phyloP scores from a whole-genome alignment of 2,113 vertebrate genomes.

The Pluvianellus socialis region DNA sequence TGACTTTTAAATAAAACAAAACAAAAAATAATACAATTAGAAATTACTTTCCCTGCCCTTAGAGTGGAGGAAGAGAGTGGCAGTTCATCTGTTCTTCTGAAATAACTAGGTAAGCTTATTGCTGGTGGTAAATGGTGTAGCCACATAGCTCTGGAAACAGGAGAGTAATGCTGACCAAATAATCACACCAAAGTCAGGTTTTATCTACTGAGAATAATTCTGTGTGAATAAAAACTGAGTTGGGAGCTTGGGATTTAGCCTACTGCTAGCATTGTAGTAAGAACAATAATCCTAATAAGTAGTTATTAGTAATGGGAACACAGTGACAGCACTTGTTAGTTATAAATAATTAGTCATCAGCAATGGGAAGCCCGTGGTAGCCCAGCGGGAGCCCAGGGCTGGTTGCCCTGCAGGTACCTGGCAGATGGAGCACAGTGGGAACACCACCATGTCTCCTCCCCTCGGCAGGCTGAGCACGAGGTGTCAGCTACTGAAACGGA shows the following conservation, averaged over 20 bases:
- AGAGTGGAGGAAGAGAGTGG: not conserved
- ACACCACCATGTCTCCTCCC: accelerated
- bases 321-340: not conserved
- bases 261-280: not conserved
- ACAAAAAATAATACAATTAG: not conserved
- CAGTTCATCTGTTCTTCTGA: not conserved
- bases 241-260: not conserved
- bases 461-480: accelerated
- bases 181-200: not conserved
- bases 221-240: not conserved
- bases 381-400: not conserved
- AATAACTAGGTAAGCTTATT: not conserved
- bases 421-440: accelerated
- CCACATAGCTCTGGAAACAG: not conserved
- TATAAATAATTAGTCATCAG: not conserved
- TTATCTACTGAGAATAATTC: not conserved
- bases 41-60: not conserved
- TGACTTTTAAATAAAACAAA: not conserved
- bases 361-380: not conserved
- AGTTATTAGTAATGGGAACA: not conserved
- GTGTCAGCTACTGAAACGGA: not conserved
- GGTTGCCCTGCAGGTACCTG: not conserved
- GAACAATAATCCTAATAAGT: not conserved
- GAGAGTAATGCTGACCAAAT: not conserved
- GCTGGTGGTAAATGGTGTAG: not conserved